Evolutionary conservation across 2,113 vertebrate species (phyloP).

Genomic region (Pelecanus crispus): DNA sequence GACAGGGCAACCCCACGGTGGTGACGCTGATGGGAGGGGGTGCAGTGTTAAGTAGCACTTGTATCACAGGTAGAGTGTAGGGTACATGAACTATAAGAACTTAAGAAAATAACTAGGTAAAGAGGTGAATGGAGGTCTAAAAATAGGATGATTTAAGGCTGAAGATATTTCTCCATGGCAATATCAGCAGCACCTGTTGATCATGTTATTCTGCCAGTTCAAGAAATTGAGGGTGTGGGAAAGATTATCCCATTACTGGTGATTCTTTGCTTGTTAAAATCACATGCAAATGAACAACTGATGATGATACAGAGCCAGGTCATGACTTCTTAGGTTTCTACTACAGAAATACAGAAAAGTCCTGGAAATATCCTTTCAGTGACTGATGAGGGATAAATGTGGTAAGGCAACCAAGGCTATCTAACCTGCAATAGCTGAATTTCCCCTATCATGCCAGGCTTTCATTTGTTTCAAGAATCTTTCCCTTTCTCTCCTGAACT

Average conservation of each 20-base stretch:
- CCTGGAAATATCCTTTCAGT: not conserved
- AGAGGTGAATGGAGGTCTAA: not conserved
- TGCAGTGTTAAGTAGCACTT: not conserved
- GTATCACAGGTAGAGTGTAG: not conserved
- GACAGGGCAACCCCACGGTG: accelerated
- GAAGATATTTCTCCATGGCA: not conserved
- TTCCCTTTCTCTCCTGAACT: not conserved
- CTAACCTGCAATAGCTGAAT: not conserved
- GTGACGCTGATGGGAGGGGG: not conserved
- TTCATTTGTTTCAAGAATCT: not conserved
- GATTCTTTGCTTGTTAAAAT: not conserved
- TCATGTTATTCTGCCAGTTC: not conserved
- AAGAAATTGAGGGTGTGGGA: not conserved
- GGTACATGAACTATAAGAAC: accelerated
- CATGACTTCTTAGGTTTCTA: not conserved
- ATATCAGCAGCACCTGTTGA: not conserved
- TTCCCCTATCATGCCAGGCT: not conserved
- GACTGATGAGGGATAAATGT: not conserved
- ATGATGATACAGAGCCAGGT: not conserved
- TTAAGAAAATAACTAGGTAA: not conserved
- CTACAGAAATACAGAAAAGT: not conserved
- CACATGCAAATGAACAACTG: not conserved
- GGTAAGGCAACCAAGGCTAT: not conserved
- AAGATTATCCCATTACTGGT: not conserved
- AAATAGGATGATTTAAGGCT: not conserved